A percentile compares a stretch with the other conserved stretches of the same genome.
Conservation (phyloP, 2,888 invertebrate species). For the Sialis lutaria region DNA sequence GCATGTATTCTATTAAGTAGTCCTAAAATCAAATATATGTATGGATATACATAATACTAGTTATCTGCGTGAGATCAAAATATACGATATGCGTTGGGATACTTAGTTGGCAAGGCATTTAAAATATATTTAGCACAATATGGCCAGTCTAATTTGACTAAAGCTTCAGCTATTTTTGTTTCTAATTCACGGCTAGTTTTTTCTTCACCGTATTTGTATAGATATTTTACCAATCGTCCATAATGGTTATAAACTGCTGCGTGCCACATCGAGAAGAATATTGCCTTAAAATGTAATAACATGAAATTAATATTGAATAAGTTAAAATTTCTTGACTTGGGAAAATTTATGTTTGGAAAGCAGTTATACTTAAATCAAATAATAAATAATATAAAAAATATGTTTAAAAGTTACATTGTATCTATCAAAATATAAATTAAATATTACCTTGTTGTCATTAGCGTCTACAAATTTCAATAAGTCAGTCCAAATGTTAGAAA, state of each 20-base stretch:
- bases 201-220: conserved; percentile 65
- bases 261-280: conserved; percentile 69
- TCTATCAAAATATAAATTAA: conserved; percentile 1
- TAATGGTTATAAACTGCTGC: conserved; percentile 60
- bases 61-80: conserved; percentile 31
- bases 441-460: conserved; percentile 52
- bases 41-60: too few species aligned
- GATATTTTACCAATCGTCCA: conserved; percentile 63
- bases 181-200: conserved; percentile 58
- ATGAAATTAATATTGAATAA: conserved; percentile 1
- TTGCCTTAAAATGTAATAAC: conserved; percentile 29
- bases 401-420: too few species aligned
- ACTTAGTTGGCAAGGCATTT: conserved; percentile 44
- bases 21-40: too few species aligned
- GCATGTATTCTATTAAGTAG: too few species aligned
- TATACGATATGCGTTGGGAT: conserved; percentile 47
- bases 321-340: neutral
- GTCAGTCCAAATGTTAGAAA: conserved; percentile 45
- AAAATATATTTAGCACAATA: conserved; percentile 39
- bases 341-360: too few species aligned
- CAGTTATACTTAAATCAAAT: too few species aligned
- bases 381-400: conserved; percentile 7
- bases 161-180: conserved; percentile 44
- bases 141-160: conserved; percentile 49
- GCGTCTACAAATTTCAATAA: conserved; percentile 68